Evolutionary conservation across 2,888 invertebrate genomes (phyloP), one percentile per base, ranked within the genome.

Genomic region (Marasmarcha lunaedactyla): DNA sequence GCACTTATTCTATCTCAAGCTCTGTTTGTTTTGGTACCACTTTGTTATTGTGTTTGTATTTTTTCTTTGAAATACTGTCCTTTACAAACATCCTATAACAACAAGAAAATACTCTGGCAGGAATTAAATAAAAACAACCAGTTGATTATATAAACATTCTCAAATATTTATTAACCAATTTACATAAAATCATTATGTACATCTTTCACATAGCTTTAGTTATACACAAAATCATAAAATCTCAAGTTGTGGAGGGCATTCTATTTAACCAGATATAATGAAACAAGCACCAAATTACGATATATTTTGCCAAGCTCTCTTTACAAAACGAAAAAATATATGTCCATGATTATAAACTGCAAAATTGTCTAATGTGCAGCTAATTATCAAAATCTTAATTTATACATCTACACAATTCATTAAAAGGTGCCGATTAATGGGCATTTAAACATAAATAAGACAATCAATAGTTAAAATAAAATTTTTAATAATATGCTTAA

Each of bases 101-200:
- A n/a, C n/a, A n/a, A n/a, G n/a, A n/a, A n/a, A n/a, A n/a, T n/a
- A n/a, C n/a, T n/a, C n/a, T n/a, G n/a, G n/a, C n/a, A n/a, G n/a
- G n/a, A n/a, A n/a, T 7, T 38, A 46, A 47, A 65, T 61, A 55
- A 52, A 71, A 69, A 63, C 54, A 55, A 47, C 34, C 38, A 42
- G 40, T 59, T 71, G 81, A 79, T 81, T 81, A 83, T 81, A 83
- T 83, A 83, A 83, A 83, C 83, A 83, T 83, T 83, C 63, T 83
- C 81, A 83, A 78, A 83, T 83, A 83, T 83, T 83, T 83, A 83
- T 78, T 81, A 81, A 83, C 81, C 83, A 83, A 79, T 81, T 81
- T 83, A 83, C 81, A 83, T 81, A 81, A 81, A 79, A 77, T 71
- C 67, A 71, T 77, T 81, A 81, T 81, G 70, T 81, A 81, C 81